phyloP scores from a whole-genome alignment of 2,113 vertebrate genomes.

The Ictalurus punctatus region DNA sequence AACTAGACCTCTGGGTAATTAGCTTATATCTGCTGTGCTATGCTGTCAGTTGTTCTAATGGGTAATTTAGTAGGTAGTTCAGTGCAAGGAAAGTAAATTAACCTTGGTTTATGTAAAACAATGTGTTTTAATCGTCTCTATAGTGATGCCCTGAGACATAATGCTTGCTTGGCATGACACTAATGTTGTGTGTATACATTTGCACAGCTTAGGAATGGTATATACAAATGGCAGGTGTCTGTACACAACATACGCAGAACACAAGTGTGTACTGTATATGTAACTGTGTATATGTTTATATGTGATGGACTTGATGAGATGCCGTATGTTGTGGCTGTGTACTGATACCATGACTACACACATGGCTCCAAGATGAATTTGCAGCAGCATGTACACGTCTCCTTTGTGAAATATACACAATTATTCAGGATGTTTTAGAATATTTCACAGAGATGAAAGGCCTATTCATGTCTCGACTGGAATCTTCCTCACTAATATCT shows the following conservation, averaged over 20 bases:
- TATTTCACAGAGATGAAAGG: background rate
- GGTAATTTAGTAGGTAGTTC: background rate
- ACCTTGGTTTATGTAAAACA: background rate
- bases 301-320: background rate
- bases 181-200: background rate
- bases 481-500: background rate
- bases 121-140: background rate
- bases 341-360: background rate
- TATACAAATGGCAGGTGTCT: background rate
- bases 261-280: background rate
- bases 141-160: background rate
- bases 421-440: background rate
- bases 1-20: too few relatives aligned
- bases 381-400: background rate
- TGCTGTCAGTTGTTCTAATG: too few relatives aligned
- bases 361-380: background rate
- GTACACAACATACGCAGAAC: background rate
- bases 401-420: background rate
- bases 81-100: background rate
- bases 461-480: background rate
- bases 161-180: background rate
- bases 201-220: background rate
- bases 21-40: too few relatives aligned
- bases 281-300: background rate
- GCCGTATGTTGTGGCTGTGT: background rate